These are phyloP conservation scores for Rhizomys pruinosus DNA, from an alignment of 2,113 vertebrate genomes.

Conservation along the genomic window DNA sequence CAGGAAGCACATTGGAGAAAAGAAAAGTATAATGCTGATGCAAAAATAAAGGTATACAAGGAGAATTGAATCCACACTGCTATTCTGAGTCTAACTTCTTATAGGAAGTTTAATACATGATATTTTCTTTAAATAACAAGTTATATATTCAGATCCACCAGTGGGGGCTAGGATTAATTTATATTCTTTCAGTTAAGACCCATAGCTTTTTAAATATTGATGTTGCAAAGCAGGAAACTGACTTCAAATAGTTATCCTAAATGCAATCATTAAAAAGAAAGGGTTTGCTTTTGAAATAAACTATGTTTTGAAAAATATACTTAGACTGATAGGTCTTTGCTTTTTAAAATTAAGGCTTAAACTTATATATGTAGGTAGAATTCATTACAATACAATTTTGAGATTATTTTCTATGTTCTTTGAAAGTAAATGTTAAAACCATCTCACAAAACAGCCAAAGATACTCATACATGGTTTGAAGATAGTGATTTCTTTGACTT, in stretches of 20 bases:
- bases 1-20: conserved; percentile 88
- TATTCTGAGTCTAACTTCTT: conserved; percentile 82
- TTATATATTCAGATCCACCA: conserved; percentile 90
- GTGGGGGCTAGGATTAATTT: conserved; percentile 90
- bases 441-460: background rate
- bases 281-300: conserved; percentile 85
- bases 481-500: conserved; percentile 47
- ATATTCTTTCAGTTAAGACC: conserved; percentile 90
- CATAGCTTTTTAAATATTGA: conserved; percentile 93
- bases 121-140: conserved; percentile 89
- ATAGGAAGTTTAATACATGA: conserved; percentile 81
- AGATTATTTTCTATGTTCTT: conserved; percentile 43
- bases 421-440: conserved; percentile 37
- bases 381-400: conserved; percentile 59
- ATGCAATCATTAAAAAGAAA: conserved; percentile 90
- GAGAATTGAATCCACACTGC: conserved; percentile 62
- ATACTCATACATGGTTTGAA: conserved; percentile 26
- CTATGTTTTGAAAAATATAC: conserved; percentile 73
- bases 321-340: conserved; percentile 66
- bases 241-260: conserved; percentile 91
- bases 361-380: conserved; percentile 61
- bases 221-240: conserved; percentile 91
- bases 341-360: conserved; percentile 69
- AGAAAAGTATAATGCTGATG: conserved; percentile 88
- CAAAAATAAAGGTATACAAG: conserved; percentile 91